Evolutionary conservation across 2,888 invertebrate genomes (phyloP).

Genomic region (Tachina grossa): DNA sequence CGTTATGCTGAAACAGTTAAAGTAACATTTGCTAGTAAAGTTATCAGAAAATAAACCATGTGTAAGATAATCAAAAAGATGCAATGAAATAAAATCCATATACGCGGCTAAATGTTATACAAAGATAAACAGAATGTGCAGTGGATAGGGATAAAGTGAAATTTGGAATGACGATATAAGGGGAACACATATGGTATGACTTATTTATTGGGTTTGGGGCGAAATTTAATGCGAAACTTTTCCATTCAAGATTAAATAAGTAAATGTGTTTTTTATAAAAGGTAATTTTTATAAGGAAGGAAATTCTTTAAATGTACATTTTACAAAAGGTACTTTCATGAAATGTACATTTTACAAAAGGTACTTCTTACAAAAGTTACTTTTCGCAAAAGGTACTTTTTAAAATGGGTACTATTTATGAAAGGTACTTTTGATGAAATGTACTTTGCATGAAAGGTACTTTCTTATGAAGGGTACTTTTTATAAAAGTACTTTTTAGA

Average conservation of each 20-base stretch:
- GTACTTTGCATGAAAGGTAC: no score
- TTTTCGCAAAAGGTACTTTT: no score
- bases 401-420: no score
- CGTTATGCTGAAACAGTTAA: conserved; percentile 68
- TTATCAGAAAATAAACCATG: conserved; percentile 68
- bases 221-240: not conserved
- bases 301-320: no score
- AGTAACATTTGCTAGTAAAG: conserved; percentile 70
- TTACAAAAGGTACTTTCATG: no score
- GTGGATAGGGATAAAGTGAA: not conserved
- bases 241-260: not conserved
- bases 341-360: no score
- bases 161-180: not conserved
- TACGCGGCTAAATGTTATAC: conserved; percentile 59
- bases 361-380: no score
- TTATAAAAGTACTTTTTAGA: no score
- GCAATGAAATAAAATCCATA: conserved; percentile 60
- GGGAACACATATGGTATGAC: conserved; percentile 21
- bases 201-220: conserved; percentile 5
- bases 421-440: no score
- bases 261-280: no score
- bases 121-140: conserved; percentile 47
- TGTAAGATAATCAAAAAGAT: conserved; percentile 61
- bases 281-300: no score
- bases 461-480: no score